These are phyloP conservation scores for Stigmatopora nigra DNA, from an alignment of 2,113 vertebrate genomes.

Conservation along the genomic window DNA sequence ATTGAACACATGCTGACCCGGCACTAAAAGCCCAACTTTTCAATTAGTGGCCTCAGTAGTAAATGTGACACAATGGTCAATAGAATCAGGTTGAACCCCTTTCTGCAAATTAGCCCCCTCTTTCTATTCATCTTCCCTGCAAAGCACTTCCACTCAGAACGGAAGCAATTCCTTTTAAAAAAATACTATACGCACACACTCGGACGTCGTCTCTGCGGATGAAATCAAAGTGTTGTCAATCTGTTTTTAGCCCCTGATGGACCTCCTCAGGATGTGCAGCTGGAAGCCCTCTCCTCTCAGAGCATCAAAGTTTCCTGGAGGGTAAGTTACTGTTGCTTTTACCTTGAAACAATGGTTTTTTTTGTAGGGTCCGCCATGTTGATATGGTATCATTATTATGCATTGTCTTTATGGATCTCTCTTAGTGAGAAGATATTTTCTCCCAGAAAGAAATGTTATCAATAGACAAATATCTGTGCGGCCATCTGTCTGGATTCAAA, in stretches of 20 bases:
- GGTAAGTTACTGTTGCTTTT: slow-evolving; percentile 65
- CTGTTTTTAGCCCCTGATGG: slow-evolving; percentile 84
- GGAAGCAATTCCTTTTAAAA: slow-evolving; percentile 5
- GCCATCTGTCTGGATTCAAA: too few relatives aligned
- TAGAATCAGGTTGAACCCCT: slow-evolving; percentile 32
- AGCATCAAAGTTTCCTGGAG: slow-evolving; percentile 96
- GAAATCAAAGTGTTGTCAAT: slow-evolving; percentile 9
- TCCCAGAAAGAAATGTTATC: too few relatives aligned
- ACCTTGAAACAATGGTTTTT: too few relatives aligned
- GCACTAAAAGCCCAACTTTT: slow-evolving; percentile 62
- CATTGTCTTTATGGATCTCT: too few relatives aligned
- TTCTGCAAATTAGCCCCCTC: slow-evolving; percentile 33
- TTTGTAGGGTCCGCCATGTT: too few relatives aligned
- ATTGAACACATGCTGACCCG: slow-evolving; percentile 61
- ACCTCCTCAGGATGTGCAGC: slow-evolving; percentile 93
- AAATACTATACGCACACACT: neutral
- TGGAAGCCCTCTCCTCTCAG: slow-evolving; percentile 92
- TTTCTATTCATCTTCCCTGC: neutral
- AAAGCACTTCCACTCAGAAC: slow-evolving; percentile 6
- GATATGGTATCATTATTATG: too few relatives aligned
- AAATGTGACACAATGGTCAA: slow-evolving; percentile 62
- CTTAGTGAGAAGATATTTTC: too few relatives aligned
- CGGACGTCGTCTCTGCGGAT: neutral
- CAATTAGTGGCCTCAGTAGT: slow-evolving; percentile 59
- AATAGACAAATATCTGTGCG: too few relatives aligned